A percentile compares a stretch with the other conserved stretches of the same genome.
These are phyloP conservation scores for Listronotus bonariensis DNA, from an alignment of 1,140 invertebrate species.

Conservation along the genomic window DNA sequence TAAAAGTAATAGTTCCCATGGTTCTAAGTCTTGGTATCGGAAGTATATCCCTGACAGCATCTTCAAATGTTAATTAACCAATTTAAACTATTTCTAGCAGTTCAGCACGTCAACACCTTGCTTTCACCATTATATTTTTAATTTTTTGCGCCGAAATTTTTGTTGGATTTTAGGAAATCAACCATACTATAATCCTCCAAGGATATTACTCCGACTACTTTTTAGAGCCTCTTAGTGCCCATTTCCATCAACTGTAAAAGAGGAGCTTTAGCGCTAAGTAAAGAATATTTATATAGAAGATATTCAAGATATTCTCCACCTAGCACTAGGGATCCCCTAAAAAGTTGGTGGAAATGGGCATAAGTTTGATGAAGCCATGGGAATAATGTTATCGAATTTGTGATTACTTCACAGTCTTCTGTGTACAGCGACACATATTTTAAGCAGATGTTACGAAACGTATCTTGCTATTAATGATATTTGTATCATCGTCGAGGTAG, in stretches of 20 bases:
- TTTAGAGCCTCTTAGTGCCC: not conserved
- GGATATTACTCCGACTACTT: conserved; percentile 4
- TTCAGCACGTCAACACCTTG: conserved; percentile 18
- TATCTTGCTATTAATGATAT: conserved; percentile 33
- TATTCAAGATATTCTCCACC: too few species aligned
- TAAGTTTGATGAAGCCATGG: conserved; percentile 9
- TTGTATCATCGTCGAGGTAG: conserved; percentile 17
- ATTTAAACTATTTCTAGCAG: not conserved
- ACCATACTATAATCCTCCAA: conserved; percentile 18
- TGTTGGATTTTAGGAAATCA: conserved; percentile 28
- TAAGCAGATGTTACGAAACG: conserved; percentile 30
- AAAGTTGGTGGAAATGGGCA: too few species aligned
- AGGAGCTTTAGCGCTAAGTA: too few species aligned
- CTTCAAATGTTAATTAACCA: not conserved
- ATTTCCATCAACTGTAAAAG: too few species aligned
- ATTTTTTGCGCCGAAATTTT: conserved; percentile 31
- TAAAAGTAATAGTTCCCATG: too few species aligned
- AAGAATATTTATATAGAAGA: too few species aligned
- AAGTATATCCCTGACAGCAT: too few species aligned
- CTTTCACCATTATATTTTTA: conserved; percentile 27
- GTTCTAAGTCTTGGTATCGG: not conserved
- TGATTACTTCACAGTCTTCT: conserved; percentile 33
- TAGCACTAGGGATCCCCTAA: too few species aligned
- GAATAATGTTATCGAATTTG: conserved; percentile 10
- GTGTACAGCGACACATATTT: conserved; percentile 18